phyloP scores from a whole-genome alignment of 1,140 invertebrate genomes.

The Orchestia grillus region DNA sequence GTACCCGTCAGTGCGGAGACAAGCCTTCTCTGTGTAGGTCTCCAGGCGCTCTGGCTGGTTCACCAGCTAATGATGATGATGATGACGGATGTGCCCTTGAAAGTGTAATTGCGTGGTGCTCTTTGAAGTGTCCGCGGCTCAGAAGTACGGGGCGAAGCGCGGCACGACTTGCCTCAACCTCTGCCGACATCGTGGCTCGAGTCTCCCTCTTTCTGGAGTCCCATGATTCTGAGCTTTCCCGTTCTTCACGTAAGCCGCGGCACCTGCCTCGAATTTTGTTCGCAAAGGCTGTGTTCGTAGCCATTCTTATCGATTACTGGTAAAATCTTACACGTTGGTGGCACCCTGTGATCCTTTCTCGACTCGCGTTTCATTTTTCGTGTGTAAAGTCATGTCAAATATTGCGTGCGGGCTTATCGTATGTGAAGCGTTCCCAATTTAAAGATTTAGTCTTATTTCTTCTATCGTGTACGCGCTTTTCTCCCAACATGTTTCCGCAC shows the following conservation, averaged over 20 bases:
- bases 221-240: background rate
- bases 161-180: background rate
- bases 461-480: background rate
- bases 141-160: background rate
- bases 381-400: background rate
- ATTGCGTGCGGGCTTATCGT: background rate
- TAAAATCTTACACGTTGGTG: background rate
- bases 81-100: slow-evolving; percentile 48
- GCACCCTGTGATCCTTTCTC: background rate
- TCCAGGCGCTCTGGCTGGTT: background rate
- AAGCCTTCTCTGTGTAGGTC: background rate
- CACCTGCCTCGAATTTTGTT: background rate
- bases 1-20: background rate
- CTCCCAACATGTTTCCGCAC: background rate
- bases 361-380: background rate
- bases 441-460: background rate
- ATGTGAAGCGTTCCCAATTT: background rate
- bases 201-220: background rate
- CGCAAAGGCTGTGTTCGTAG: background rate
- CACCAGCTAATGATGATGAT: slow-evolving; percentile 1
- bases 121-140: slow-evolving; percentile 22
- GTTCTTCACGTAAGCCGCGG: background rate
- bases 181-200: background rate
- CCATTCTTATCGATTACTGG: background rate
- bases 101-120: slow-evolving; percentile 42